A percentile compares a stretch with the other conserved stretches of the same genome.
phyloP scores from a whole-genome alignment of 2,113 vertebrate genomes.

The Barbus barbus region DNA sequence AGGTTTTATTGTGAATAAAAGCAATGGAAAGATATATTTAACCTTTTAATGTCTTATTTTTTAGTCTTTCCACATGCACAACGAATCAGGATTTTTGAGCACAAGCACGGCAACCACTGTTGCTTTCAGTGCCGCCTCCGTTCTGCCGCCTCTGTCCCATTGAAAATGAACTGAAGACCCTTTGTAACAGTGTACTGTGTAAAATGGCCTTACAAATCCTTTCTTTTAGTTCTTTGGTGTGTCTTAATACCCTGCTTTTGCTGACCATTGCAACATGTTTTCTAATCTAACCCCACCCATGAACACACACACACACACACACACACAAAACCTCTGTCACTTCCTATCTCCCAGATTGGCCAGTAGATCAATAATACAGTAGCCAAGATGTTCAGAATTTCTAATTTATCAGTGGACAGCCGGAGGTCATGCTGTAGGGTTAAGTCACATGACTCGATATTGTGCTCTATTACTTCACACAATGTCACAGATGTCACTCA shows the following conservation, averaged over 20 bases:
- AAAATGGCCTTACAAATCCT: constrained; percentile 4
- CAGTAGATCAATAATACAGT: constrained; percentile 40
- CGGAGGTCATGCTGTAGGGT: constrained; percentile 25
- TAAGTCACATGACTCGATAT: constrained; percentile 16
- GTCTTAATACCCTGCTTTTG: constrained; percentile 7
- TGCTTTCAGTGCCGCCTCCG: background rate
- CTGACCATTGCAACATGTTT: background rate
- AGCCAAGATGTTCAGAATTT: constrained; percentile 1
- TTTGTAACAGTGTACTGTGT: constrained; percentile 2
- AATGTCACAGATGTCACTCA: constrained; percentile 36
- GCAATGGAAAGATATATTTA: background rate
- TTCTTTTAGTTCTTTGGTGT: background rate
- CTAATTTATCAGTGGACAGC: constrained; percentile 26
- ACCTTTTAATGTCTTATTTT: background rate
- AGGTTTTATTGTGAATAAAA: background rate
- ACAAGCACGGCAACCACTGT: background rate
- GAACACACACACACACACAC: background rate
- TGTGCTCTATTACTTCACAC: constrained; percentile 23
- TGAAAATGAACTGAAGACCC: background rate
- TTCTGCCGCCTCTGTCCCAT: background rate
- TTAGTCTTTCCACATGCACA: background rate
- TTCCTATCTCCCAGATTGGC: constrained; percentile 24
- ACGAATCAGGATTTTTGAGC: background rate
- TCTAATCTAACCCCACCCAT: background rate
- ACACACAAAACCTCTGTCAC: constrained; percentile 5